These are phyloP conservation scores for Geopemphigus sp. DNA, from an alignment of 1,140 invertebrate species.

Conservation along the genomic window DNA sequence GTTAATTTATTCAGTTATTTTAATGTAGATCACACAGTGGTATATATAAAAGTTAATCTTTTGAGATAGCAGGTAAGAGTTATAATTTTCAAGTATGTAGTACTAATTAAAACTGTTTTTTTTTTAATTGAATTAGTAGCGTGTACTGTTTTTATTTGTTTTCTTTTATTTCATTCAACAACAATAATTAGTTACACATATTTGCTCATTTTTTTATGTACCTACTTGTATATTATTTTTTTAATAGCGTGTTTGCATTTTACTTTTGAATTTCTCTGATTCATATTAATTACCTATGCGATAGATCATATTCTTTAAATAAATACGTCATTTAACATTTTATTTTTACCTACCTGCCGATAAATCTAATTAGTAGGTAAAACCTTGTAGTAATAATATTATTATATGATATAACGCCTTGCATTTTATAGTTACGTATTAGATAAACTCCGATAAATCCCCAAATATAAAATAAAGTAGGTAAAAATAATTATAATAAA, in stretches of 20 bases:
- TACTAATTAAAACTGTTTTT: neutral
- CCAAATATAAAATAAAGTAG: too few species aligned
- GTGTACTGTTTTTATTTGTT: neutral
- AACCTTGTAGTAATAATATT: too few species aligned
- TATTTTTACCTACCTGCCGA: too few species aligned
- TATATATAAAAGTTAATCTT: neutral
- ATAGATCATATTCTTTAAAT: too few species aligned
- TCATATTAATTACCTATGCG: neutral
- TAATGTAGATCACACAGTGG: neutral
- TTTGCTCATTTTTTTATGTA: neutral
- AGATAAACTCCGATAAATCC: too few species aligned
- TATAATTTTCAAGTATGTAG: neutral
- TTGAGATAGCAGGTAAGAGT: neutral
- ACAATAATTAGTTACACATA: neutral
- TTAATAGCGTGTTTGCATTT: neutral
- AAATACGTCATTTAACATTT: too few species aligned
- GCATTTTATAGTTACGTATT: neutral
- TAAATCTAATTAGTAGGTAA: neutral
- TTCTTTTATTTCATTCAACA: neutral
- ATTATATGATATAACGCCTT: too few species aligned
- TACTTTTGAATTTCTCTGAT: neutral
- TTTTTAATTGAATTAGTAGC: neutral
- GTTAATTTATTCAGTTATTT: slow-evolving; percentile 20
- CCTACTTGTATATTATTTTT: neutral
- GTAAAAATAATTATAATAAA: too few species aligned